Base-by-base conservation (phyloP, 2,888 invertebrate genomes). In the Sarcophaga subvicina region DNA sequence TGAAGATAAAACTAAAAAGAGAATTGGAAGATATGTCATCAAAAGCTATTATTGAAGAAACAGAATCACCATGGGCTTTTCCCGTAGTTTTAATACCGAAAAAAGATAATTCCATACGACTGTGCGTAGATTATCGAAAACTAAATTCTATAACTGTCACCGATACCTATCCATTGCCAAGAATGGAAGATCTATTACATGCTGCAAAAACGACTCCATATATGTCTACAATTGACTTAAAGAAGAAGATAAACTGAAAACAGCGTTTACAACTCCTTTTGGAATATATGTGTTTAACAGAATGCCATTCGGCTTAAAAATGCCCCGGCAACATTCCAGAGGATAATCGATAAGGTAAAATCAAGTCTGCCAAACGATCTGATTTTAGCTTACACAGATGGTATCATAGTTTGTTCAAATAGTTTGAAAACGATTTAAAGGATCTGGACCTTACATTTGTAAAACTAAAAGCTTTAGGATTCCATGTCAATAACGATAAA, bases 331-430 rank as follows among this genome's bases (percentile, higher is more conserved):
- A 78, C 78, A 3, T 78, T 78, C n/a, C 78, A 79, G 45, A 90
- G 0, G 90, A 90, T 69, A 59, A 85, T 72, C 14, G 87, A 75
- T 76, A 90, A 45, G 90, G 90, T 91, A 3, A 85, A 79, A 10
- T 11, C 88, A 1, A 49, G 69, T 0, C 37, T 91, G 2, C 85
- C 63, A 0, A 59, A 67, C 83, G 76, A 69, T 4, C 63, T 54
- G n/a, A 62, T 90, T 0, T 54, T 90, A 0, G 88, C 88, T 0
- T 91, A 91, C 76, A 25, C 91, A 2, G 91, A 90, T 76, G 91
- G 90, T 49, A 17, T 91, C 6, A 64, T 90, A 0, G 22, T 91
- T 0, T 60, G 90, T 3, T 90, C 90, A 0, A 86, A 72, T 0
- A 22, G 83, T 2, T 90, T 20, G 17, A 20, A 8, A 47, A 3